Percentiles rank a stretch among this genome's conserved stretches.
Conservation (phyloP, 23 tunicate species). For the Phallusia fumigata region DNA sequence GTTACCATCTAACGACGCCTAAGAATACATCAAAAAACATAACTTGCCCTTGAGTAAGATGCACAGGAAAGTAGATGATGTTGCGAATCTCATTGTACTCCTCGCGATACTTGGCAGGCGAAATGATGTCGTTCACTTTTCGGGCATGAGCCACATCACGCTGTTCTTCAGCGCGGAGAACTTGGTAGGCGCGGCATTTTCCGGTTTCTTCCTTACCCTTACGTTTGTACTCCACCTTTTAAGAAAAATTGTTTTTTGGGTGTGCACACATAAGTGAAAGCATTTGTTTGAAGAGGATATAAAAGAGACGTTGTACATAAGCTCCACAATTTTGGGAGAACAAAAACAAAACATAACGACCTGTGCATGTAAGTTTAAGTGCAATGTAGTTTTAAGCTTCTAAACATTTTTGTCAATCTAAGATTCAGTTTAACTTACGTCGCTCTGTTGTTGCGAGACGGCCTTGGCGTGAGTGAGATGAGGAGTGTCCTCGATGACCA, state of each 20-base stretch:
- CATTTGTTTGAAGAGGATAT: too few species aligned
- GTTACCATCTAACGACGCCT: too few species aligned
- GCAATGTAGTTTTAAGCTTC: too few species aligned
- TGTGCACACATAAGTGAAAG: too few species aligned
- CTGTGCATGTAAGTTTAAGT: too few species aligned
- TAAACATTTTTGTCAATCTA: too few species aligned
- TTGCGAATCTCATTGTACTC: slow-evolving; percentile 89
- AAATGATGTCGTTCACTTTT: slow-evolving; percentile 63
- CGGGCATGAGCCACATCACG: slow-evolving; percentile 81
- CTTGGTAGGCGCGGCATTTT: slow-evolving; percentile 64
- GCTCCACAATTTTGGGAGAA: too few species aligned
- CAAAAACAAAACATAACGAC: too few species aligned
- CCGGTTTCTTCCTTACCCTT: slow-evolving; percentile 57
- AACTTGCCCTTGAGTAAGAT: slow-evolving; percentile 81
- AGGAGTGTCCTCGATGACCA: slow-evolving; percentile 67
- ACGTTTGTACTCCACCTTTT: slow-evolving; percentile 79
- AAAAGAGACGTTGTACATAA: too few species aligned
- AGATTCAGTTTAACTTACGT: slow-evolving; percentile 55
- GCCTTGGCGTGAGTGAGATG: slow-evolving; percentile 58
- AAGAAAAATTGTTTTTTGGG: too few species aligned
- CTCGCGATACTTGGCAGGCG: slow-evolving; percentile 94
- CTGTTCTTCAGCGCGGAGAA: slow-evolving; percentile 61
- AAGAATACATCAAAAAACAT: too few species aligned
- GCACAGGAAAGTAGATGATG: slow-evolving; percentile 94
- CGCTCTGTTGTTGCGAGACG: slow-evolving; percentile 57